Evolutionary conservation across 2,888 invertebrate genomes (phyloP).

Genomic region (Meiosimyza platycephala): DNA sequence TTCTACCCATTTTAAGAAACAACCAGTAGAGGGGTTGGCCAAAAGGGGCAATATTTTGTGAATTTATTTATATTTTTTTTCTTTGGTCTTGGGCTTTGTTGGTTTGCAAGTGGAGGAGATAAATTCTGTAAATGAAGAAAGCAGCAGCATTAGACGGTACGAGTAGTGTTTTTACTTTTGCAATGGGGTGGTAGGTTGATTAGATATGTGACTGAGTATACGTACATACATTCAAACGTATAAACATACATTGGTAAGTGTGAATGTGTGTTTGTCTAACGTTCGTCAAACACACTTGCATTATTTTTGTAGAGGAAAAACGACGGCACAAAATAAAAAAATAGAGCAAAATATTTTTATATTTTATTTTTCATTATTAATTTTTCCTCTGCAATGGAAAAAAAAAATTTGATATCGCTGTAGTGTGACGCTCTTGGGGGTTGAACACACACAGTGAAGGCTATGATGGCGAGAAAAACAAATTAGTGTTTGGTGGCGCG

Average conservation of each 20-base stretch:
- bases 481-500: constrained; percentile 34
- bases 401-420: constrained; percentile 54
- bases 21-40: constrained; percentile 18
- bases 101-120: neutral
- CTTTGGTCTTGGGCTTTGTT: neutral
- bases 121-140: neutral
- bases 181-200: constrained; percentile 6
- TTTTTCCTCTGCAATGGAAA: constrained; percentile 26
- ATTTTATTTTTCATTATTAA: constrained; percentile 42
- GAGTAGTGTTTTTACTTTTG: constrained; percentile 5
- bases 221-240: neutral
- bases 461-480: constrained; percentile 23
- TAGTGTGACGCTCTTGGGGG: constrained; percentile 40
- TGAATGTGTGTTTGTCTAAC: constrained; percentile 16
- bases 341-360: constrained; percentile 46
- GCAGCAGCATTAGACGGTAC: neutral
- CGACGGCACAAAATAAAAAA: constrained; percentile 43
- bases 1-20: constrained; percentile 42
- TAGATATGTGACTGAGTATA: constrained; percentile 1
- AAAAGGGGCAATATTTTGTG: neutral
- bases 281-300: constrained; percentile 55
- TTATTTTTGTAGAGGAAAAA: constrained; percentile 35
- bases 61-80: neutral
- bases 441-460: constrained; percentile 33
- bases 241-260: neutral